Evolutionary conservation across 1,140 invertebrate species (phyloP).

Genomic region (Dolichoris vasculosae): DNA sequence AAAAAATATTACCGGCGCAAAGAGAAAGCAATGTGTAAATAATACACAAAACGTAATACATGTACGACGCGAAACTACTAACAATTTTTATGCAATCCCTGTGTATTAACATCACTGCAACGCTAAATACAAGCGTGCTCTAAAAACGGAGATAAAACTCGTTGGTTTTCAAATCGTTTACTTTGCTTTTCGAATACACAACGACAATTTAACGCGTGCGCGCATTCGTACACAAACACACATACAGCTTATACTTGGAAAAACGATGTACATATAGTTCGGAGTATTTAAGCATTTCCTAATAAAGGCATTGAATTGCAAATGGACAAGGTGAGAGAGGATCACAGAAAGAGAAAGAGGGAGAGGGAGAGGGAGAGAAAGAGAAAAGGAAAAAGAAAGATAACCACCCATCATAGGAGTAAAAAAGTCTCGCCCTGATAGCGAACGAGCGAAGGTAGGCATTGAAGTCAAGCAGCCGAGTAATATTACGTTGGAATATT

Average conservation of each 20-base stretch:
- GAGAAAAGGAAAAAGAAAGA: too few species aligned
- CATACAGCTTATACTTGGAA: not conserved
- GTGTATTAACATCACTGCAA: constrained; percentile 7
- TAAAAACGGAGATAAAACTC: constrained; percentile 22
- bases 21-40: constrained; percentile 32
- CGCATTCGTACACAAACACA: not conserved
- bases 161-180: constrained; percentile 11
- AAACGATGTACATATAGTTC: not conserved
- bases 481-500: too few species aligned
- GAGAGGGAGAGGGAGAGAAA: too few species aligned
- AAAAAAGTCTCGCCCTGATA: not conserved
- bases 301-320: constrained; percentile 26
- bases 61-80: not conserved
- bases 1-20: not conserved
- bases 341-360: not conserved
- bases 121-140: not conserved
- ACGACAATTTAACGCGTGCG: not conserved
- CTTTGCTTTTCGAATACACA: not conserved
- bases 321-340: constrained; percentile 10
- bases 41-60: constrained; percentile 1
- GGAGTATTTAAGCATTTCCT: constrained; percentile 18
- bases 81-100: constrained; percentile 31
- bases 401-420: not conserved
- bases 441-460: too few species aligned
- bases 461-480: too few species aligned